Base-by-base conservation (phyloP, 2,797 vertebrate species). In the Neostethus bicornis region DNA sequence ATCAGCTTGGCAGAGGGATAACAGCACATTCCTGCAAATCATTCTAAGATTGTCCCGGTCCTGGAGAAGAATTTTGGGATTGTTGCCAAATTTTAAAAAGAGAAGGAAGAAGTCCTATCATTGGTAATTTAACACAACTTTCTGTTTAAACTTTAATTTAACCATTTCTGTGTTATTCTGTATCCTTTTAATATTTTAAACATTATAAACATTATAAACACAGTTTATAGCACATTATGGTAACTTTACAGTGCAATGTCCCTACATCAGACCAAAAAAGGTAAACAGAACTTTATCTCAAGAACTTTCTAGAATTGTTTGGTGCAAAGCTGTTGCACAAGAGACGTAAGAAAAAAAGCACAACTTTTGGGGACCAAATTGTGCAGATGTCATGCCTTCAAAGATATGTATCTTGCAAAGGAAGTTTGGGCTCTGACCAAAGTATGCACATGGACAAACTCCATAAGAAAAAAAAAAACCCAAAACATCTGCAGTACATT, bases 1-100 rank as follows among this genome's bases (percentile, higher is more conserved):
- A 90, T 90, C 87, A 84, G 72, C 50, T 76, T 73, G 73, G 57
- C 61, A 10, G 70, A 72, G 70, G 50, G 79, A 73, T 80, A 86
- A 79, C 77, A 65, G 75, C 62, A 11, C 57, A 71, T 70, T 80
- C 70, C 57, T 66, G 87, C 85, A 88, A 87, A 86, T 90, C 87
- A 85, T 55, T 79, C 67, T 61, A 49, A 85, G 75, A 66, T 51
- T 73, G 73, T 80, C 73, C 77, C 13, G 4, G 28, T 70, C 62
- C 55, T 31, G 26, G 53, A 25, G 45, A 60, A 73, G 81, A 88
- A 85, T 82, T 84, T 82, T 86, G 81, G 84, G 84, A 89, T 67
- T 20, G 6, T 16, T 67, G 81, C 81, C 84, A 83, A 49, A 74
- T 67, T 59, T 51, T 35, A 13, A 49, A 60, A 41, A 0, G 3